Evolutionary conservation across 2,797 vertebrate species (phyloP).

Genomic region (Aldrovandia affinis): DNA sequence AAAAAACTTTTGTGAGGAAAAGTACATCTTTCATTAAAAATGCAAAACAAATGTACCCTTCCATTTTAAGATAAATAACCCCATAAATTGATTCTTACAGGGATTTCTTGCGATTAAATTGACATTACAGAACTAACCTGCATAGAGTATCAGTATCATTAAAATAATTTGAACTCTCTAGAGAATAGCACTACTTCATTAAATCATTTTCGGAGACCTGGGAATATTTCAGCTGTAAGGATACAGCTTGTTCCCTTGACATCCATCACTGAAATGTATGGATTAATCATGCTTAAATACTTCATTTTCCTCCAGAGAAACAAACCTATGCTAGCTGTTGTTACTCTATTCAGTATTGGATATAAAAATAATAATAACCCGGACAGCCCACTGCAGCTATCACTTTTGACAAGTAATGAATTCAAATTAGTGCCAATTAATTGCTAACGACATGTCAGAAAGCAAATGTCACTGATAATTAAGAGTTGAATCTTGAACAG

Average conservation of each 20-base stretch:
- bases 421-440: constrained; percentile 24
- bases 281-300: constrained; percentile 36
- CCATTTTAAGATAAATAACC: neutral
- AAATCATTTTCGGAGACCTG: neutral
- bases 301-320: constrained; percentile 23
- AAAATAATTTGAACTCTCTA: constrained; percentile 9
- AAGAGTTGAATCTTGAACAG: constrained; percentile 21
- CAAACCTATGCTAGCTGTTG: constrained; percentile 3
- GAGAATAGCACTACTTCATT: neutral
- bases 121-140: no score
- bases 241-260: constrained; percentile 1
- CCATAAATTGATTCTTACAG: neutral
- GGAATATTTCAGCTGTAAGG: constrained; percentile 16
- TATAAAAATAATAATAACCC: constrained; percentile 10
- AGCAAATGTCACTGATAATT: constrained; percentile 3
- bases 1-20: no score
- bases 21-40: neutral
- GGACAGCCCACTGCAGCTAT: neutral
- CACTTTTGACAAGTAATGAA: constrained; percentile 23
- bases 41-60: neutral
- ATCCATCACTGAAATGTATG: constrained; percentile 19
- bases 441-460: constrained; percentile 20
- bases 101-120: neutral
- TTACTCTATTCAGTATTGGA: neutral
- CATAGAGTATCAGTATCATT: neutral